A percentile compares a stretch with the other conserved stretches of the same genome.
These are phyloP conservation scores for Catagonus wagneri DNA, from an alignment of 2,113 vertebrate genomes.

Conservation along the genomic window DNA sequence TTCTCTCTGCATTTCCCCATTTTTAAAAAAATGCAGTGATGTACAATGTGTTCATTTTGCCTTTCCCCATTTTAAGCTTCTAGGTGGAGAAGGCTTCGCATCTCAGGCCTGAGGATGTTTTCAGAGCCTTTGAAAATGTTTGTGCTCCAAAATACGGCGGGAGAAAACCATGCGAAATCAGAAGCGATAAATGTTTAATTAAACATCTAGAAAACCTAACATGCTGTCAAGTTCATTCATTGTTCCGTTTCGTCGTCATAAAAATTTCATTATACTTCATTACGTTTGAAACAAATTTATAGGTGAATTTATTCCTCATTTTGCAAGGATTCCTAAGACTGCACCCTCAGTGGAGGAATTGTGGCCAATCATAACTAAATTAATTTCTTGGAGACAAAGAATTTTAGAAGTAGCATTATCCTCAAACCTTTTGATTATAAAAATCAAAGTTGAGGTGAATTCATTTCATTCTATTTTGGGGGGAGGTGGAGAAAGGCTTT, in stretches of 20 bases:
- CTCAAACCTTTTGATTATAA: not conserved
- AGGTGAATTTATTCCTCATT: not conserved
- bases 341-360: not conserved
- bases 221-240: not conserved
- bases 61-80: not conserved
- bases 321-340: not conserved
- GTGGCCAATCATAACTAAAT: not conserved
- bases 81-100: not conserved
- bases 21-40: not conserved
- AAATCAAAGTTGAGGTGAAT: not conserved
- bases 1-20: not conserved
- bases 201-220: slow-evolving; percentile 18
- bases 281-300: not conserved
- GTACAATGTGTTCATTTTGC: too few relatives aligned
- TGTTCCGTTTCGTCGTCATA: not conserved
- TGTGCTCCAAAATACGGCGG: not conserved
- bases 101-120: not conserved
- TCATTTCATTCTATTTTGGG: not conserved
- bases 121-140: not conserved
- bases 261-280: not conserved
- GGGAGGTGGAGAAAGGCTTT: not conserved
- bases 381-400: not conserved
- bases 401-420: not conserved
- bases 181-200: slow-evolving; percentile 32
- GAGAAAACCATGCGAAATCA: not conserved